A percentile compares a stretch with the other conserved stretches of the same genome.
Evolutionary conservation across 2,113 vertebrate species (phyloP).

Genomic region (Cranoglanis bouderius): DNA sequence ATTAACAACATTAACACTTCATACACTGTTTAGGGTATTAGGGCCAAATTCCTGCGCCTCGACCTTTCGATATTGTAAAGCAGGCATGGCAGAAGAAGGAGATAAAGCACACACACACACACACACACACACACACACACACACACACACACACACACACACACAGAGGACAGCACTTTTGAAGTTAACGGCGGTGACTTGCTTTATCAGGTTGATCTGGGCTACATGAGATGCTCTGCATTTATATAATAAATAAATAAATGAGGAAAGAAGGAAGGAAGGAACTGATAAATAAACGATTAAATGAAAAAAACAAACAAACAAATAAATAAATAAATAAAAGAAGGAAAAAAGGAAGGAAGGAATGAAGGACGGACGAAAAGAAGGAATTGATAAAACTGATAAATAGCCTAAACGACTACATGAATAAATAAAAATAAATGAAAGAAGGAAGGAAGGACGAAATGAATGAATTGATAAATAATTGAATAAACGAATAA

Average conservation of each 20-base stretch:
- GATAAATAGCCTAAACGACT: no score
- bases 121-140: neutral
- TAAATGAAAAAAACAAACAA: neutral
- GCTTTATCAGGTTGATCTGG: slow-evolving; percentile 31
- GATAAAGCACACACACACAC: neutral
- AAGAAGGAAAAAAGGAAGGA: no score
- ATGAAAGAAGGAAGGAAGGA: neutral
- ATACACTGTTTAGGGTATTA: slow-evolving; percentile 13
- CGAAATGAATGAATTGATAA: neutral
- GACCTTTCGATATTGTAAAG: slow-evolving; percentile 17
- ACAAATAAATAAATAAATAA: no score
- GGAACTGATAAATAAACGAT: neutral
- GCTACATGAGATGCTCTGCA: neutral
- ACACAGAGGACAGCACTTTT: neutral
- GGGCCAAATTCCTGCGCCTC: slow-evolving; percentile 38
- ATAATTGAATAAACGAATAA: neutral
- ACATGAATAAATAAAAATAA: neutral
- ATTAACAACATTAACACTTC: slow-evolving; percentile 17
- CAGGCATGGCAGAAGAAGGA: neutral
- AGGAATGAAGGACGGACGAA: neutral
- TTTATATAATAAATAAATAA: neutral
- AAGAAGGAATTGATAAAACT: neutral
- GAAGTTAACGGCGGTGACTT: slow-evolving; percentile 3
- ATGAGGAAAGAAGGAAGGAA: neutral
- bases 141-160: neutral